Evolutionary conservation across 2,888 invertebrate species (phyloP), one percentile per base, ranked within the genome.

Genomic region (Coecobrya sp.): DNA sequence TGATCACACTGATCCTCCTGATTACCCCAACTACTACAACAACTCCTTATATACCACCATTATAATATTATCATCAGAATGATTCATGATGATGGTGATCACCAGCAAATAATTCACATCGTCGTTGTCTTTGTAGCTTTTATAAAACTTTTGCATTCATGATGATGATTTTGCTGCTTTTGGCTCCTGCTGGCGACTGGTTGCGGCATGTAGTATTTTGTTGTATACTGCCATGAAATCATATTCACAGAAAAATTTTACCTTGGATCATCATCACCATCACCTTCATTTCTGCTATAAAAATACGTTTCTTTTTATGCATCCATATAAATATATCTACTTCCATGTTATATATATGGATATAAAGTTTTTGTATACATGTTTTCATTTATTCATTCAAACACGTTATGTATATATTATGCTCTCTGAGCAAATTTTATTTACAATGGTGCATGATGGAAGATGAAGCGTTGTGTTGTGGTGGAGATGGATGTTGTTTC

Each of bases 231-330:
- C 65, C 65, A 65, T 70, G 49, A 45, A 76, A 76, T 76, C 76
- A 76, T 76, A 70, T 70, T 45, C 76, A 76, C 22, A 49, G 49
- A 36, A 68, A 16, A 49, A 76, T 76, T 76, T 76, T 25, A 76
- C 76, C 76, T 76, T 76, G 76, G 25, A 76, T 49, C 76, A 45
- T 73, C 27, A 45, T 73, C 45, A 22, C n/a, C 73, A 25, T 45
- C 76, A 49, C 25, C 30, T 49, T 45, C n/a, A 19, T 70, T 30
- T 30, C 27, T 42, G 42, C 70, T 8, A 36, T 70, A 19, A 68
- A 19, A 25, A 36, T 42, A 36, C n/a, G n/a, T n/a, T 16, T 68
- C 16, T 70, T 0, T 30, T 30, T 65, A 65, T 30, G 22, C 22
- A 62, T 62, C n/a, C n/a, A n/a, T 25, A 25, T 52, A 13, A 52